Base-by-base conservation (phyloP, 2,888 invertebrate species). In the Hipparchia semele region DNA sequence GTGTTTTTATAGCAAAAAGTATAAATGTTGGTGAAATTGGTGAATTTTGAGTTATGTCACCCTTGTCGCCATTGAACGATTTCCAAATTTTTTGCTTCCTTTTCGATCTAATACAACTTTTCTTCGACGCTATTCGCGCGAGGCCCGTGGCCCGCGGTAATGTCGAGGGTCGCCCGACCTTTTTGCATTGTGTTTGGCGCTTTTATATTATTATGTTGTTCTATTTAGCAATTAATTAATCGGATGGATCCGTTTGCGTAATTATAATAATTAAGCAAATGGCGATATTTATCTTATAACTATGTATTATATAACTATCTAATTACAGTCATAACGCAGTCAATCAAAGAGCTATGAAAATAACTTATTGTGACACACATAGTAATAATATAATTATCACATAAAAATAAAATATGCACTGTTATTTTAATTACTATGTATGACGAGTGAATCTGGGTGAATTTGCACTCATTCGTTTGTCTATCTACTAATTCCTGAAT, bases 111-210 rank as follows among this genome's bases (percentile, higher is more conserved):
- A 1, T 1, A 39, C 39, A 2, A 5, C 39, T 60, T 10, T 10
- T 39, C 3, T 3, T 12, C 5, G 5, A 45, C 61, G 61, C 45
- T 61, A n/a, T 7, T 62, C n/a, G 8, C 13, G 1, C 62, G 9
- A 65, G 6, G 12, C n/a, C 53, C 6, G 12, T 65, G 65, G 65
- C 65, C 65, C 9, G 23, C 1, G 0, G 10, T 74, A 49, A 67
- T 23, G 13, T 68, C 49, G 76, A 76, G 79, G 76, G 73, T 76
- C 72, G 68, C 66, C 72, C 75, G 78, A 74, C 78, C 78, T 77
- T 76, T 77, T 13, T 68, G 59, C 49, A 59, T 68, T 68, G 68
- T 68, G 68, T 60, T 68, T n/a, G 59, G 68, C 46, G 49, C 59
- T 68, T 59, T 60, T 58, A 51, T 68, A 39, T 39, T 39, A 39